Percentiles rank a stretch among this genome's conserved stretches.
These are phyloP conservation scores for Globodera ellingtonae DNA, from an alignment of 1,140 invertebrate genomes.

Conservation along the genomic window DNA sequence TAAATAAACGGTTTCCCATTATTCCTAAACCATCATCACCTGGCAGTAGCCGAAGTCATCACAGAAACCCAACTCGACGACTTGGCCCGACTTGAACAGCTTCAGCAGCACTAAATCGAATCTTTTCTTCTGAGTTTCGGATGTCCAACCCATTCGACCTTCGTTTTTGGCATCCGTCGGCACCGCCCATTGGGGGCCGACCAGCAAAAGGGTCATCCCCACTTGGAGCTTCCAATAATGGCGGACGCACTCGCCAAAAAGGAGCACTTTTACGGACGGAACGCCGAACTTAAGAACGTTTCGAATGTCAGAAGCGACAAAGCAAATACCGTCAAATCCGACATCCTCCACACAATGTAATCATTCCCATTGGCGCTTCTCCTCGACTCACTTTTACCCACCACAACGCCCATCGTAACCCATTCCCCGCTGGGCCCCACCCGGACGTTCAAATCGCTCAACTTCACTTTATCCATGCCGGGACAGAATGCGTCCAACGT, in stretches of 20 bases:
- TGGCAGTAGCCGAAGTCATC: constrained; percentile 53
- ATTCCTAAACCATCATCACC: constrained; percentile 2
- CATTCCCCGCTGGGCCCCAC: constrained; percentile 32
- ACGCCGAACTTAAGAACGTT: constrained; percentile 44
- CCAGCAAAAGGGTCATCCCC: constrained; percentile 44
- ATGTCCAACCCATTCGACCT: neutral
- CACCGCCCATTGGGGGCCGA: constrained; percentile 17
- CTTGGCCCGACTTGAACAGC: constrained; percentile 52
- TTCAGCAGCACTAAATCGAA: constrained; percentile 40
- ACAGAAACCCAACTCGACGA: constrained; percentile 54
- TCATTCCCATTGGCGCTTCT: constrained; percentile 62
- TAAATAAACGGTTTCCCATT: constrained; percentile 8
- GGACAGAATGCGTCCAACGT: constrained; percentile 40
- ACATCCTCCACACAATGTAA: constrained; percentile 58
- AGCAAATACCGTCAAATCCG: constrained; percentile 29
- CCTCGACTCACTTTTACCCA: constrained; percentile 50
- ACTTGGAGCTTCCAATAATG: constrained; percentile 60
- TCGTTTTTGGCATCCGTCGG: constrained; percentile 14
- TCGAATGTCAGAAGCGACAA: neutral
- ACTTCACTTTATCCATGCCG: constrained; percentile 35
- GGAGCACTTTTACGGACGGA: constrained; percentile 49
- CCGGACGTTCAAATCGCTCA: constrained; percentile 19
- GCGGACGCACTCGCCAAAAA: constrained; percentile 59
- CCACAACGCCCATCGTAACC: constrained; percentile 58
- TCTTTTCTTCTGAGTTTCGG: neutral